Base-by-base conservation (phyloP, 2,888 invertebrate species). In the Acanthosepion esculentum region DNA sequence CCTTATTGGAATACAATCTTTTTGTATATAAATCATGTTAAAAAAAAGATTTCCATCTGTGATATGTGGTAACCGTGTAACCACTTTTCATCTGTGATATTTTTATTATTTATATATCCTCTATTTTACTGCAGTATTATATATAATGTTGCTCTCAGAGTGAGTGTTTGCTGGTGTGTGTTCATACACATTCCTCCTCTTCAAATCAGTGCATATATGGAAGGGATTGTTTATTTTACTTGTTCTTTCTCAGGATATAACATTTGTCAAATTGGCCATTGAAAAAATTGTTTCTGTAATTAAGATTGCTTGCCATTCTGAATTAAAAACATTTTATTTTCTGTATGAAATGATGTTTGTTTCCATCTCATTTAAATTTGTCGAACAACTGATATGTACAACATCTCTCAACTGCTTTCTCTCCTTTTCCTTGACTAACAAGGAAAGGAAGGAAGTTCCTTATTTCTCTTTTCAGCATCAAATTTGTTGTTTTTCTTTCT, bases 41-140 rank as follows among this genome's bases (percentile, higher is more conserved):
- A 12, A 23, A 10, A 10, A n/a, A 78, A 78, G 5, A 78, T n/a
- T 78, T n/a, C 15, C 8, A 33, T 78, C 78, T 78, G 78, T 78
- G 78, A 78, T 78, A 78, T 33, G 15, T 78, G 78, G 78, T 78
- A 33, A 78, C n/a, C 18, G 33, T 78, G n/a, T 78, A 15, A n/a
- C 78, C n/a, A 8, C n/a, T n/a, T n/a, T n/a, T n/a, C 12, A n/a
- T 33, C n/a, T 78, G 78, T 78, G 78, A 78, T 78, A n/a, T 78
- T 78, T 78, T n/a, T n/a, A 78, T 78, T 78, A 78, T 78, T 78
- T n/a, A 78, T 78, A 78, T 78, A n/a, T 78, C 33, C n/a, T n/a
- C n/a, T n/a, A n/a, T 78, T 78, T 59, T 59, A 59, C 23, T 23
- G 23, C 23, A 59, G 20, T 18, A 55, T 20, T 59, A 26, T 59